Evolutionary conservation across 2,797 vertebrate species (phyloP).

Genomic region (Phrynocephalus forsythii): DNA sequence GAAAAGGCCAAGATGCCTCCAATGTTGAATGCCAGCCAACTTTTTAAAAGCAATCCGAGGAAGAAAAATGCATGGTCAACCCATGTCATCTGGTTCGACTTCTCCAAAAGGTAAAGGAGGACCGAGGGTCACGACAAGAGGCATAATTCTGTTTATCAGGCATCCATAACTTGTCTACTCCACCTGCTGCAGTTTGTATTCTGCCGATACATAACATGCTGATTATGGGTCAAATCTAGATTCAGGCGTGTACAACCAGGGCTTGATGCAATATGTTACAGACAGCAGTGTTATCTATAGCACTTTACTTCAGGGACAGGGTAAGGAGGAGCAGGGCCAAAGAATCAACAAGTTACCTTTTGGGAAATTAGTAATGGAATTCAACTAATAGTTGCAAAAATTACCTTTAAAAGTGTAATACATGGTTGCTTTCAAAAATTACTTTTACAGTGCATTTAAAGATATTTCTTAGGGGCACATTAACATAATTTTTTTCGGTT

Average conservation of each 20-base stretch:
- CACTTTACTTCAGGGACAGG: too few relatives aligned
- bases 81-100: background rate
- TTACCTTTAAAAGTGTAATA: too few relatives aligned
- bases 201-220: background rate
- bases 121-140: fast-evolving
- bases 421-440: too few relatives aligned
- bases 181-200: background rate
- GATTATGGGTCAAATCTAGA: background rate
- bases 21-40: background rate
- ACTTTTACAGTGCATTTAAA: too few relatives aligned
- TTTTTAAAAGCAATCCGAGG: conserved; percentile 32
- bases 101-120: background rate
- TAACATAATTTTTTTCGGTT: too few relatives aligned
- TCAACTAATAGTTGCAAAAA: too few relatives aligned
- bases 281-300: background rate
- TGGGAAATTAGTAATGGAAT: too few relatives aligned
- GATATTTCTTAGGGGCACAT: too few relatives aligned
- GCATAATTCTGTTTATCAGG: fast-evolving
- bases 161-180: background rate
- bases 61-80: background rate
- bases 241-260: background rate
- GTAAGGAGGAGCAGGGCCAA: too few relatives aligned
- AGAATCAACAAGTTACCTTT: too few relatives aligned
- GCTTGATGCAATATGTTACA: background rate
- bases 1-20: fast-evolving